Evolutionary conservation across 2,888 invertebrate genomes (phyloP).

Genomic region (Drosophila rubida): DNA sequence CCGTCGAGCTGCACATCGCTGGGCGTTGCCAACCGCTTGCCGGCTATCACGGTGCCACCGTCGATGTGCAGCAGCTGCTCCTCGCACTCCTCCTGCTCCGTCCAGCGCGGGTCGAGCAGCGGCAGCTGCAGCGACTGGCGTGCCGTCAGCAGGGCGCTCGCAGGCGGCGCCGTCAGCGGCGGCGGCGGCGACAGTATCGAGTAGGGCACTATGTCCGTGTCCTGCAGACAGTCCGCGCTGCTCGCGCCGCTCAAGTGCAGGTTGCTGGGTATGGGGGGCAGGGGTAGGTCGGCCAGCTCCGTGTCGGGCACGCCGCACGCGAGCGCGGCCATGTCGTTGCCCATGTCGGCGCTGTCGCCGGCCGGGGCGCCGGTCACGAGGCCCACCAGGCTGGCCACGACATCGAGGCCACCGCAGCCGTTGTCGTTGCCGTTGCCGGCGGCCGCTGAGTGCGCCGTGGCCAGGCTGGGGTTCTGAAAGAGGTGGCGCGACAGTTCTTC

Average conservation of each 20-base stretch:
- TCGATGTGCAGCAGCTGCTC: constrained; percentile 63
- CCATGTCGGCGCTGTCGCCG: constrained; percentile 54
- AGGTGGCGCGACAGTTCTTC: constrained; percentile 95
- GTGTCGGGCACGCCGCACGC: constrained; percentile 66
- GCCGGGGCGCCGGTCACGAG: constrained; percentile 68
- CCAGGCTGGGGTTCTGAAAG: constrained; percentile 87
- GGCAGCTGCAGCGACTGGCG: constrained; percentile 63
- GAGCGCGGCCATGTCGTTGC: constrained; percentile 35
- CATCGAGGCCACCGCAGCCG: constrained; percentile 48
- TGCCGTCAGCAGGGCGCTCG: constrained; percentile 49
- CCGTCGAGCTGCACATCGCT: constrained; percentile 31
- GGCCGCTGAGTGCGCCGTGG: too few relatives aligned
- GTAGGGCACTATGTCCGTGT: constrained; percentile 84
- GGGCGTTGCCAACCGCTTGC: constrained; percentile 45
- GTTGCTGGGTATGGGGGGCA: constrained; percentile 82
- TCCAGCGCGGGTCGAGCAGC: constrained; percentile 56
- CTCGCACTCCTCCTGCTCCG: too few relatives aligned
- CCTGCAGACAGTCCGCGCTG: constrained; percentile 70
- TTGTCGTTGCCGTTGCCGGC: constrained; percentile 82
- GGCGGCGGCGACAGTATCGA: constrained; percentile 82
- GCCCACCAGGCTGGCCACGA: constrained; percentile 70
- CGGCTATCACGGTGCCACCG: constrained; percentile 80
- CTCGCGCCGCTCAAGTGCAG: constrained; percentile 38
- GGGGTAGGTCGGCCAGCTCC: constrained; percentile 83
- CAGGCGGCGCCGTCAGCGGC: constrained; percentile 62